Evolutionary conservation across 2,113 vertebrate genomes (phyloP).

Genomic region (Vidua chalybeata): DNA sequence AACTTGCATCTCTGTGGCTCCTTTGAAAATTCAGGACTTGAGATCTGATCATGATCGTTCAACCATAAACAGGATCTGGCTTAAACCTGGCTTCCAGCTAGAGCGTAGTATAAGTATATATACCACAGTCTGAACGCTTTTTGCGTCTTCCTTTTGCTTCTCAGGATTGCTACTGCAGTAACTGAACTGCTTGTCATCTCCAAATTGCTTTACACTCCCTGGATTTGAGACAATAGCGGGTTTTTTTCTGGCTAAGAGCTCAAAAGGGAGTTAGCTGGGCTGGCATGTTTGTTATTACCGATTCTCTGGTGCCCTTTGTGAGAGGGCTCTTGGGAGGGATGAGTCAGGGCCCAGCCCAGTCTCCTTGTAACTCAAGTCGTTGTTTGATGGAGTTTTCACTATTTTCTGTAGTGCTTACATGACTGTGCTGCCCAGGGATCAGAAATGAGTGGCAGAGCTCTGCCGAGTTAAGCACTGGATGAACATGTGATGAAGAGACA

Average conservation of each 20-base stretch:
- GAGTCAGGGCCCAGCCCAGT: background rate
- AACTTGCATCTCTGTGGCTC: background rate
- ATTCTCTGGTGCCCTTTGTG: background rate
- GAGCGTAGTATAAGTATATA: background rate
- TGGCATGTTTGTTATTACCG: background rate
- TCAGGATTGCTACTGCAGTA: background rate
- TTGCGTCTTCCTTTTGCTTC: background rate
- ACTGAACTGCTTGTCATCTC: background rate
- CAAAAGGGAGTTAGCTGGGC: background rate
- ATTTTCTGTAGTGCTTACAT: background rate
- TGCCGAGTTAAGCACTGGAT: background rate
- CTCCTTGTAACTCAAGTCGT: background rate
- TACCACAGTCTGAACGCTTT: background rate
- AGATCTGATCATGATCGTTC: background rate
- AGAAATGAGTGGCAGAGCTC: background rate
- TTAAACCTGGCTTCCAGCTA: background rate
- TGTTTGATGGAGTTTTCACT: background rate
- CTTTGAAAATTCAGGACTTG: background rate
- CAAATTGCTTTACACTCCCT: background rate
- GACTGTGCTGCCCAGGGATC: background rate
- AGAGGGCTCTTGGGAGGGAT: background rate
- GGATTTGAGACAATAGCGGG: background rate
- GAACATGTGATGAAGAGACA: background rate
- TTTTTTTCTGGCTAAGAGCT: background rate
- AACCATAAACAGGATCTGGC: fast-evolving